These are phyloP conservation scores for Microplitis mediator DNA, from an alignment of 1,140 invertebrate species.

Conservation along the genomic window DNA sequence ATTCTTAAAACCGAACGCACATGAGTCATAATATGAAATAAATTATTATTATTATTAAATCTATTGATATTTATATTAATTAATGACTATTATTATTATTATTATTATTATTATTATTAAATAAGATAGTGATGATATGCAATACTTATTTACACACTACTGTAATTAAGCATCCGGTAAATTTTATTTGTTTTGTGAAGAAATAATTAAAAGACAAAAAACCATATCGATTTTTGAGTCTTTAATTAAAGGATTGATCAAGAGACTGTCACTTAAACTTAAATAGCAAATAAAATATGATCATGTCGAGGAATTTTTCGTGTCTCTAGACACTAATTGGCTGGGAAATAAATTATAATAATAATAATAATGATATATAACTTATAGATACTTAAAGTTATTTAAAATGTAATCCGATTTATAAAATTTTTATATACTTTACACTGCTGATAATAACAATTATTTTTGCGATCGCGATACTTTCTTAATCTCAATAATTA, in stretches of 20 bases:
- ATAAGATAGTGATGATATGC: conserved; percentile 1
- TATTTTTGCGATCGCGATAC: conserved; percentile 25
- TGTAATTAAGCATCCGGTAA: conserved; percentile 18
- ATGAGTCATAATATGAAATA: too few species aligned
- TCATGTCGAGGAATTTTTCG: background rate
- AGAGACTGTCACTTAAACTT: conserved; percentile 9
- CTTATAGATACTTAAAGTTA: background rate
- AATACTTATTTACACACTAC: conserved; percentile 21
- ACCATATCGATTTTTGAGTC: conserved; percentile 25
- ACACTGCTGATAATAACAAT: conserved; percentile 26
- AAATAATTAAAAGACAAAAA: background rate
- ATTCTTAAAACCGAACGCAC: too few species aligned
- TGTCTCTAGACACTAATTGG: too few species aligned
- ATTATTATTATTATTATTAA: conserved; percentile 1
- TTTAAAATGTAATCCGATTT: conserved; percentile 12
- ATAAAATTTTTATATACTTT: conserved; percentile 27
- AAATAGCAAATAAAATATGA: background rate
- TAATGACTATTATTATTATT: background rate
- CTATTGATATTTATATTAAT: too few species aligned
- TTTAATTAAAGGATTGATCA: background rate
- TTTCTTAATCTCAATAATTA: background rate
- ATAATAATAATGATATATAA: background rate
- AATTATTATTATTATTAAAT: background rate
- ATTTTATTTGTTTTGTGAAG: background rate
- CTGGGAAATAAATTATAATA: background rate